phyloP scores from a whole-genome alignment of 2,888 invertebrate species.

The Stenurella melanura region DNA sequence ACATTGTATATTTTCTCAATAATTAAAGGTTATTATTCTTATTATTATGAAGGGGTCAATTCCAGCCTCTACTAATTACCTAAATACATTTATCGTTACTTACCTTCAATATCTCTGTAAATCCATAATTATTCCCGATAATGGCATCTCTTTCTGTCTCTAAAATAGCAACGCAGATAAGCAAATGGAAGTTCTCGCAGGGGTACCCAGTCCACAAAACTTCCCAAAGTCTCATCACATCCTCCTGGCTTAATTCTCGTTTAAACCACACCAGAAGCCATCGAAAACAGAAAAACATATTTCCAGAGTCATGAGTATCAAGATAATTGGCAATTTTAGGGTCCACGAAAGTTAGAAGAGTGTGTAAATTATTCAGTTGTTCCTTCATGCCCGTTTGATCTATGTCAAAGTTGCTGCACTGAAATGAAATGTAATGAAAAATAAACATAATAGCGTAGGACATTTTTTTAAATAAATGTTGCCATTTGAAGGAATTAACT shows the following conservation, averaged over 20 bases:
- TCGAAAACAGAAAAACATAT: conserved; percentile 99
- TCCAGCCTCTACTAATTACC: too few relatives aligned
- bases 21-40: too few relatives aligned
- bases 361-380: conserved; percentile 90
- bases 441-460: neutral
- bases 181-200: conserved; percentile 94
- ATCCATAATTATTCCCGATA: conserved; percentile 94
- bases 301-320: conserved; percentile 90
- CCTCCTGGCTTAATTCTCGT: conserved; percentile 90
- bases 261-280: conserved; percentile 85
- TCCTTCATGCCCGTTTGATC: conserved; percentile 97
- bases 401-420: conserved; percentile 91
- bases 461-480: too few relatives aligned
- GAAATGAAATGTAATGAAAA: conserved; percentile 42
- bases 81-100: conserved; percentile 60
- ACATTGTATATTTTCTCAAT: too few relatives aligned
- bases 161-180: conserved; percentile 95
- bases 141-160: conserved; percentile 90
- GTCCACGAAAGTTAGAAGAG: conserved; percentile 86
- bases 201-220: conserved; percentile 96
- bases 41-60: too few relatives aligned
- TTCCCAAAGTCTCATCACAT: conserved; percentile 96
- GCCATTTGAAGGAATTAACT: too few relatives aligned
- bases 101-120: conserved; percentile 96
- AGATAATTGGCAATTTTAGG: conserved; percentile 91